A percentile compares a stretch with the other conserved stretches of the same genome.
Conservation (phyloP, 2,888 invertebrate genomes). For the Athetis lepigone region DNA sequence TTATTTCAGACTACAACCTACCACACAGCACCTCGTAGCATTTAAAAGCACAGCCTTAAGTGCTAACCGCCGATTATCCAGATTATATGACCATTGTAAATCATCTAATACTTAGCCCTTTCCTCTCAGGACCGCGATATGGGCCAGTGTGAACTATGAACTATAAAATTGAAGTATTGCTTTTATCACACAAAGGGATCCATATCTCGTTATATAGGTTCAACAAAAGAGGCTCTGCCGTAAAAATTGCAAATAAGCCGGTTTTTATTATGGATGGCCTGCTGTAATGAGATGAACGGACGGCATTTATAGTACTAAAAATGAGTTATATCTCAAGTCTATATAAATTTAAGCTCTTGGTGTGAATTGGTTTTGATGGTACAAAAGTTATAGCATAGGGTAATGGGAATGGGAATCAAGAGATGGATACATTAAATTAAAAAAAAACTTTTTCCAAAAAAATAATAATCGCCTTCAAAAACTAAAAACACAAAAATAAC, state of each 20-base stretch:
- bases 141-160: constrained; percentile 85
- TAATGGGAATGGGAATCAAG: background rate
- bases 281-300: constrained; percentile 78
- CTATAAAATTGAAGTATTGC: constrained; percentile 89
- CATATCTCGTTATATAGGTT: constrained; percentile 80
- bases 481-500: no score
- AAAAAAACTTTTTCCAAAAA: no score
- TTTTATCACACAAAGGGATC: constrained; percentile 81
- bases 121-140: constrained; percentile 72
- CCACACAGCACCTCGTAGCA: constrained; percentile 56
- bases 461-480: no score
- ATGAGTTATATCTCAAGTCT: constrained; percentile 61
- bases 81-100: constrained; percentile 86
- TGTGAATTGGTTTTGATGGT: background rate
- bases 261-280: constrained; percentile 75
- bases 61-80: constrained; percentile 85
- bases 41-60: constrained; percentile 76
- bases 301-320: constrained; percentile 64
- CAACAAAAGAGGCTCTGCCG: constrained; percentile 80
- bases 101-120: constrained; percentile 85
- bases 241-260: constrained; percentile 87
- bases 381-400: background rate
- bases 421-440: no score
- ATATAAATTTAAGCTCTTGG: constrained; percentile 53
- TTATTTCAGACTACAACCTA: constrained; percentile 29